Base-by-base conservation (phyloP, 2,888 invertebrate genomes). In the Conus canariensis region DNA sequence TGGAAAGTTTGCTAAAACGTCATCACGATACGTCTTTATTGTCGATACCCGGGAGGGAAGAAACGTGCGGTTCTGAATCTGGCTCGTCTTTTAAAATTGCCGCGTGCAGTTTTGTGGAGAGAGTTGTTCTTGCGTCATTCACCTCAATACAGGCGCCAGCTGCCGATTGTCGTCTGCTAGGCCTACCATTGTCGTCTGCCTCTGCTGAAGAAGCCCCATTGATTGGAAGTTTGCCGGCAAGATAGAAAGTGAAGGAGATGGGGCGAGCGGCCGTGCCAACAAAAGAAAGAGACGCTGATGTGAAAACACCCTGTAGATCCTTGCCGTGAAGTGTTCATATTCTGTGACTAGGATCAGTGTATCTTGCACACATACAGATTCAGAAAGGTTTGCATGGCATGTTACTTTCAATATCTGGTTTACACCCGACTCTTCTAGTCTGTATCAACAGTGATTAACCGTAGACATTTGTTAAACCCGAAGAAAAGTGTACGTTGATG, bases 171-270 rank as follows among this genome's bases (percentile, higher is more conserved):
- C 60, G 60, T 64, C 60, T 64, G 60, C 60, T 64, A 16, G 4
- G 60, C 60, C 45, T 45, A 45, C 45, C 45, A 45, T 64, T 30
- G 77, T 30, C 30, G 77, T 80, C 45, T 83, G 82, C 22, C 58
- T n/a, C 22, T 9, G 58, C 19, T 58, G 56, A 10, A 19, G 56
- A 10, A 19, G 82, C 19, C 30, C 82, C 82, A 83, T 83, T 83
- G 82, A 83, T 83, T 19, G 82, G 16, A 83, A 83, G 82, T 83
- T 82, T 83, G 77, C 25, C 58, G 80, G 58, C 82, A 83, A 83
- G 58, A 83, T 77, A 30, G 60, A 64, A 70, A 70, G 70, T 7
- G 70, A 22, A 22, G 70, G 14, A 22, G 70, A 22, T 19, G 70
- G 70, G 22, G 70, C 16, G 70, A 64, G 64, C 64, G 64, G 64